phyloP scores from a whole-genome alignment of 1,140 invertebrate species.

The Ericerus pela region DNA sequence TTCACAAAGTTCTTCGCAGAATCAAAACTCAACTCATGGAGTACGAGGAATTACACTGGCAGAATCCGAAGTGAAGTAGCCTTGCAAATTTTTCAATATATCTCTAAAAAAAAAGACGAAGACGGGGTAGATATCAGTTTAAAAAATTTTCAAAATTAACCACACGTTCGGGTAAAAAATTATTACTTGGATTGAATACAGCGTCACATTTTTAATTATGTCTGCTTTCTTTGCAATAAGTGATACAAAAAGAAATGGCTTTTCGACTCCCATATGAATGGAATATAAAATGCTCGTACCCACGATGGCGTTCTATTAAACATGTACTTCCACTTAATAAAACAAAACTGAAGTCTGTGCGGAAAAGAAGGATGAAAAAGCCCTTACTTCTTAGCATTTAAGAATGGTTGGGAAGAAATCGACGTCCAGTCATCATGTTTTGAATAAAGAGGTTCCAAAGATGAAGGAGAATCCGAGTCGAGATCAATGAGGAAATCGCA shows the following conservation, averaged over 20 bases:
- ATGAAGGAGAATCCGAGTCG: slow-evolving; percentile 51
- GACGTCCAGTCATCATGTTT: slow-evolving; percentile 54
- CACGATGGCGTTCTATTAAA: slow-evolving; percentile 29
- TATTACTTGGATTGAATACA: too few species aligned
- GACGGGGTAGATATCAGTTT: too few species aligned
- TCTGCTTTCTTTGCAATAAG: slow-evolving; percentile 48
- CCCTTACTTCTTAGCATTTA: slow-evolving; percentile 52
- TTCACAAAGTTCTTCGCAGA: too few species aligned
- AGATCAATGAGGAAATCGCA: slow-evolving; percentile 81
- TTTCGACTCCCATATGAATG: slow-evolving; percentile 55
- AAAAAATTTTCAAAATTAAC: too few species aligned
- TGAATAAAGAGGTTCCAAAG: slow-evolving; percentile 68
- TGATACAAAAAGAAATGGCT: slow-evolving; percentile 65
- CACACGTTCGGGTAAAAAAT: too few species aligned
- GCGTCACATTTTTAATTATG: too few species aligned
- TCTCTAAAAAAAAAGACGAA: too few species aligned
- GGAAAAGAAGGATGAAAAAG: slow-evolving; percentile 16
- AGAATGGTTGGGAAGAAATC: slow-evolving; percentile 54
- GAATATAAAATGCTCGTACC: slow-evolving; percentile 78
- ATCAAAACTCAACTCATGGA: too few species aligned
- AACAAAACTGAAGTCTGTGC: slow-evolving; percentile 17
- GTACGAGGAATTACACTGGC: too few species aligned
- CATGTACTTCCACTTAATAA: slow-evolving; percentile 18
- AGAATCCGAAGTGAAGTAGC: too few species aligned
- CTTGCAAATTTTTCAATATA: too few species aligned